A percentile compares a stretch with the other conserved stretches of the same genome.
Evolutionary conservation across 2,113 vertebrate species (phyloP).

Genomic region (Cyprinodon variegatus): DNA sequence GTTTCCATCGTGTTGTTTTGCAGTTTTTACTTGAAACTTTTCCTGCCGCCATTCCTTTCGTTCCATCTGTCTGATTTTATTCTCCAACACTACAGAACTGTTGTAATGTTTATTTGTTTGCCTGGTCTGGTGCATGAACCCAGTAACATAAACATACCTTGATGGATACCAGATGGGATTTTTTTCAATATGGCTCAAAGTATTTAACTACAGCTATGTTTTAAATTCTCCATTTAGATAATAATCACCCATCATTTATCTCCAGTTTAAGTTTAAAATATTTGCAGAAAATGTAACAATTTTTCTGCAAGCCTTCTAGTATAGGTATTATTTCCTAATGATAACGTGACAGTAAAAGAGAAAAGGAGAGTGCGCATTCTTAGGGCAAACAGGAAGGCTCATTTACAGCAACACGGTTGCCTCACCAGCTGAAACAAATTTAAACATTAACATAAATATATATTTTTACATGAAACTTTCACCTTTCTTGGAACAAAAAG

Average conservation of each 20-base stretch:
- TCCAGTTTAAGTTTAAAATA: slow-evolving; percentile 13
- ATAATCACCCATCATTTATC: slow-evolving; percentile 12
- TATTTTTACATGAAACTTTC: background rate
- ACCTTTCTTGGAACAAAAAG: background rate
- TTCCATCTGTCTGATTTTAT: slow-evolving; percentile 12
- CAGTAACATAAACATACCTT: slow-evolving; percentile 13
- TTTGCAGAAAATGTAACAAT: background rate
- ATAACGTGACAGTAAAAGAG: background rate
- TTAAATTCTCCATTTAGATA: slow-evolving; percentile 12
- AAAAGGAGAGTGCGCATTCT: background rate
- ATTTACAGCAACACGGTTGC: background rate
- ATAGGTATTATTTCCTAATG: background rate
- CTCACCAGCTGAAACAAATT: slow-evolving; percentile 2
- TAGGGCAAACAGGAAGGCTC: background rate
- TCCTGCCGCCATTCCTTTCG: slow-evolving; percentile 11
- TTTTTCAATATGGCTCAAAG: background rate
- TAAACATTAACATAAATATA: background rate
- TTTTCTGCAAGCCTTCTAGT: slow-evolving; percentile 46
- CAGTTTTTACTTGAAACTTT: background rate
- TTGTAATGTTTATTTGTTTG: slow-evolving; percentile 41
- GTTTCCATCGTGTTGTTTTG: background rate
- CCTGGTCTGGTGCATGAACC: slow-evolving; percentile 19
- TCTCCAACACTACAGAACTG: slow-evolving; percentile 18
- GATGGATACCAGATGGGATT: slow-evolving; percentile 25
- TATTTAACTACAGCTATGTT: background rate